phyloP scores from a whole-genome alignment of 2,113 vertebrate genomes.

The Upupa epops region DNA sequence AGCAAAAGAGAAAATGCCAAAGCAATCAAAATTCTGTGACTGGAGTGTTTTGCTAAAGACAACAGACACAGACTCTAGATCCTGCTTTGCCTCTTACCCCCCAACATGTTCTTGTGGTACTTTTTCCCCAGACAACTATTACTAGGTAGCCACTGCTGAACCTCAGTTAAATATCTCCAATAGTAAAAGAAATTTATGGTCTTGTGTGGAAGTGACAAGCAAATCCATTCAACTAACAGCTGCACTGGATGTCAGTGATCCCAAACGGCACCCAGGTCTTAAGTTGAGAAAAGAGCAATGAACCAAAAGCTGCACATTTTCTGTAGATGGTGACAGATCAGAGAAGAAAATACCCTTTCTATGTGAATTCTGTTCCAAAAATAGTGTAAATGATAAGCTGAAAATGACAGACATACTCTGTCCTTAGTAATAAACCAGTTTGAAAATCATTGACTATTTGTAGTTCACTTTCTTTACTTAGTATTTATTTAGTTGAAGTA shows the following conservation, averaged over 20 bases:
- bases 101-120: not conserved
- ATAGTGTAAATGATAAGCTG: not conserved
- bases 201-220: constrained; percentile 19
- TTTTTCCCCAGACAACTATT: not conserved
- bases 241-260: not conserved
- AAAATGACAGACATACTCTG: constrained; percentile 1
- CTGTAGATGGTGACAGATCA: constrained; percentile 24
- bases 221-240: constrained; percentile 35
- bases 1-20: not conserved
- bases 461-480: not conserved
- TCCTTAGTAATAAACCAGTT: constrained; percentile 36
- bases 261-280: constrained; percentile 4
- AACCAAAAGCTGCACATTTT: constrained; percentile 33
- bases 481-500: constrained; percentile 13
- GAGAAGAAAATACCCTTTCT: constrained; percentile 42
- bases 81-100: not conserved
- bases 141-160: not conserved
- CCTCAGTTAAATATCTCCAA: not conserved
- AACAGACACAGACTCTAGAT: not conserved
- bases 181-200: constrained; percentile 2
- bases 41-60: not conserved
- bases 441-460: constrained; percentile 17
- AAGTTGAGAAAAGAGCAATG: constrained; percentile 24
- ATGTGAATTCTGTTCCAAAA: constrained; percentile 28
- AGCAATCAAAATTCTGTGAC: not conserved